Evolutionary conservation across 2,113 vertebrate genomes (phyloP).

Genomic region (Stegostoma tigrinum): DNA sequence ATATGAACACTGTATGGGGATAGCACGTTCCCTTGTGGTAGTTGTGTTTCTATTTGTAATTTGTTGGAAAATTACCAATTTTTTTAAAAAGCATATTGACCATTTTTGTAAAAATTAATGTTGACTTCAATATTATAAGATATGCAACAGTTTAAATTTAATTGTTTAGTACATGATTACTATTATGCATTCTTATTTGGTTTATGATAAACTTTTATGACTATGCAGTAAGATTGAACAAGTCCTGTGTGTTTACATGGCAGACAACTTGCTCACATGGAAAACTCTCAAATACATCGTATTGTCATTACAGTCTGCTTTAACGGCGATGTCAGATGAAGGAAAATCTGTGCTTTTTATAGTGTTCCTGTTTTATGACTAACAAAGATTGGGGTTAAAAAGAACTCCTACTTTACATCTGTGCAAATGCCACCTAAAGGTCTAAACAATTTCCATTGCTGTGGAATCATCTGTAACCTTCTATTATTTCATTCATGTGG

Average conservation of each 20-base stretch:
- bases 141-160: neutral
- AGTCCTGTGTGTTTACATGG: neutral
- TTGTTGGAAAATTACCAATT: neutral
- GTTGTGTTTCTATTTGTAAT: neutral
- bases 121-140: neutral
- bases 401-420: neutral
- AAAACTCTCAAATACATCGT: neutral
- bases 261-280: neutral
- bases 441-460: neutral
- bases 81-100: neutral
- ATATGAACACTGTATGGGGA: neutral
- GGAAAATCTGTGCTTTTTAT: neutral
- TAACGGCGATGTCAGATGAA: neutral
- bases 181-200: neutral
- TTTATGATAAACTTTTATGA: neutral
- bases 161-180: neutral
- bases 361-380: neutral
- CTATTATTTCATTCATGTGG: neutral
- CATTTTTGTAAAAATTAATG: neutral
- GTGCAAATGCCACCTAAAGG: neutral
- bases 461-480: neutral
- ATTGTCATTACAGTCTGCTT: neutral
- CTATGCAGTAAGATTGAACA: neutral
- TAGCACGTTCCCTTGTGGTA: neutral
- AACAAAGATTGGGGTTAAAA: constrained; percentile 8